Base-by-base conservation (phyloP, 64 coral and sea anemone genomes). In the Hydrozoanthus tunicans region DNA sequence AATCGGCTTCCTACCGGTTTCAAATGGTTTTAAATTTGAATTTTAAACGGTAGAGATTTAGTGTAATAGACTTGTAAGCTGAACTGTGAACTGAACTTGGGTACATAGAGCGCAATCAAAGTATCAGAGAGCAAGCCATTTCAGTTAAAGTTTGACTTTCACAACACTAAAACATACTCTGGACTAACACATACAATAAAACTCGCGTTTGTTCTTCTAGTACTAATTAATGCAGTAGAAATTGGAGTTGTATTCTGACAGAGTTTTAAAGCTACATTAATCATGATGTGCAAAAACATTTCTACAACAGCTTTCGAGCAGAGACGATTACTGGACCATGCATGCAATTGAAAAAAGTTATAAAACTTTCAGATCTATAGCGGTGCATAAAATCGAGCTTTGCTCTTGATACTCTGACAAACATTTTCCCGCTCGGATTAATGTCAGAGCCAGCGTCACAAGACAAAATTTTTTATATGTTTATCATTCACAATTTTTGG, bases 201-300 rank as follows among this genome's bases (percentile, higher is more conserved):
- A 79, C 27, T 79, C 77, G 77, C 77, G 77, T 79, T 79, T 79
- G 27, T 79, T 79, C 77, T 79, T 79, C 77, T 79, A 53, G 77
- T 79, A 79, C 77, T 79, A 79, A 79, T 79, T 79, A 79, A 79
- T 79, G 77, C 77, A 79, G 77, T 79, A 79, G 77, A 79, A 79
- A 79, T 79, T 79, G 77, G 77, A 53, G 77, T 79, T 79, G 77
- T 79, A 79, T 79, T 79, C 77, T 79, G 77, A 79, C 77, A 79
- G 77, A 79, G 77, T 79, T 79, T 79, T 79, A 79, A 79, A 79
- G 77, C 77, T 79, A 79, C 77, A 79, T 79, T 79, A 79, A 79
- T 79, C 77, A 79, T 79, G 77, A 79, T 79, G 77, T 79, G 77
- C 77, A 79, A 79, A 79, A 79, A 79, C 77, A 79, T 79, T 79